Conservation (phyloP, 2,888 invertebrate species). For the Imbricaverruca yamaguchii region DNA sequence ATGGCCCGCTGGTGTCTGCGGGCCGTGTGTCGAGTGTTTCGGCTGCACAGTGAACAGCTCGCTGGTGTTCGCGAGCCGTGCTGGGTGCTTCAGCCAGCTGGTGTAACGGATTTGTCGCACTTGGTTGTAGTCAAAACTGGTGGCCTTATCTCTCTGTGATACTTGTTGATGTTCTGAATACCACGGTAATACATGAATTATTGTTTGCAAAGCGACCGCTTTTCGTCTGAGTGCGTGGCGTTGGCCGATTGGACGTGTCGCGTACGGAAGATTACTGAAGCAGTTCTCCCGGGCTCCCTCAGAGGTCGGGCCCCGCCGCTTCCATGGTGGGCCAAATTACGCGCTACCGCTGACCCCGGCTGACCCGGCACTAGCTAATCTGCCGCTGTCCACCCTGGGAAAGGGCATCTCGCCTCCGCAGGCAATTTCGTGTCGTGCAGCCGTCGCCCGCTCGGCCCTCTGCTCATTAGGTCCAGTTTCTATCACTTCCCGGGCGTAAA, state of each 20-base stretch:
- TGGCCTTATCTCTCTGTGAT: slow-evolving; percentile 17
- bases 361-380: not conserved
- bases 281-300: not conserved
- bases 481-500: not conserved
- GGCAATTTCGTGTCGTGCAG: not conserved
- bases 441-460: not conserved
- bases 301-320: not conserved
- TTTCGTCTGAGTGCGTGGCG: too few relatives aligned
- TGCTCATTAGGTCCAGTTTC: slow-evolving; percentile 11
- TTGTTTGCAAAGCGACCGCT: too few relatives aligned
- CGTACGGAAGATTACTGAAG: too few relatives aligned
- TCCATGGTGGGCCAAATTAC: not conserved
- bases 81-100: too few relatives aligned
- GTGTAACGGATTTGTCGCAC: not conserved
- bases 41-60: not conserved
- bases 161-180: not conserved
- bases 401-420: not conserved
- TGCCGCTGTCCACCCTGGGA: not conserved
- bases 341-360: not conserved
- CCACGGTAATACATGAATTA: not conserved
- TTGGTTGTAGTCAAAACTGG: not conserved
- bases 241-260: too few relatives aligned
- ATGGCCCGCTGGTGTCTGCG: not conserved
- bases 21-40: not conserved
- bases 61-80: too few relatives aligned